Base-by-base conservation (phyloP, 2,113 vertebrate species). In the Calyptomena viridis region DNA sequence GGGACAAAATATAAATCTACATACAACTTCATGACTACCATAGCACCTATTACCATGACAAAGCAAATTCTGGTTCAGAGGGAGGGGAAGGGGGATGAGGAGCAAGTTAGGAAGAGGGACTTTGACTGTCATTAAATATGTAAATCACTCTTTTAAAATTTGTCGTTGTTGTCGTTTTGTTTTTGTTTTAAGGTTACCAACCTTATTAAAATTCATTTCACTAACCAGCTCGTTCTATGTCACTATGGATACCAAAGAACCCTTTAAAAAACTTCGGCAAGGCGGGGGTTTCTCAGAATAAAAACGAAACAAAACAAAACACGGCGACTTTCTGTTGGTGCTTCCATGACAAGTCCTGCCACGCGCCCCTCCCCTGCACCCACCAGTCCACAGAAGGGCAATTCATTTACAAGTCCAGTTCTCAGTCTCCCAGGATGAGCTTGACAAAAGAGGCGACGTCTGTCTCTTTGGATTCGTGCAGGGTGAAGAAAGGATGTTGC, bases 391-490 rank as follows among this genome's bases (percentile, higher is more conserved):
- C 96, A 95, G 95, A 97, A 98, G 96, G 96, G 87, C 85, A 95
- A 97, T 72, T 77, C 79, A 88, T 93, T 60, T 78, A 71, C 90
- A 90, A 96, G 94, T 97, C 97, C 97, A 94, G 85, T 91, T 95
- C 97, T 99, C 98, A 99, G 97, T 99, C 99, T 95, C 98, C 99
- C 96, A 99, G 96, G 98, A 99, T 99, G 96, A 98, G 97, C 95
- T 99, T 99, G 97, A 99, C 99, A 97, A 99, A 99, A 98, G 98
- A 99, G 72, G 99, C 99, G 98, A 99, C 99, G 76, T 99, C 99
- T 86, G 99, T 99, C 82, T 98, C 99, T 99, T 99, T 99, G 98
- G 99, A 98, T 98, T 99, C 99, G 15, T 99, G 99, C 97, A 98
- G 96, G 84, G 98, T 98, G 98, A 99, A 99, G 98, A 99, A 99